These are phyloP conservation scores for Athetis lepigone DNA, from an alignment of 2,888 invertebrate species.

Conservation along the genomic window DNA sequence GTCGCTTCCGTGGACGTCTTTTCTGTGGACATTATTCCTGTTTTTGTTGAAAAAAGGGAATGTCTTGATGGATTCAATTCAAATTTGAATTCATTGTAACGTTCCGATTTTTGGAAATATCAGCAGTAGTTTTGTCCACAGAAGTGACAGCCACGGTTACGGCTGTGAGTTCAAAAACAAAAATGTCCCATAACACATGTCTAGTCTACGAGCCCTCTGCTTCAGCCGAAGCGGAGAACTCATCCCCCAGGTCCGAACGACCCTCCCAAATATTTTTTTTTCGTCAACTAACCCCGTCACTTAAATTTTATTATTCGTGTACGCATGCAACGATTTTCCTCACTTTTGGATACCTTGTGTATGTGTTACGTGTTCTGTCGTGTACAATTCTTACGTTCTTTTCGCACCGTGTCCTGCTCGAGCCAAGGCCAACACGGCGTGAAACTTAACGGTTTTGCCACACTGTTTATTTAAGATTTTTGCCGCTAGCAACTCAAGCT, in stretches of 20 bases:
- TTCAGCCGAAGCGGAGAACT: slow-evolving; percentile 20
- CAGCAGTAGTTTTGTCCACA: no score
- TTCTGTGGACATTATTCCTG: no score
- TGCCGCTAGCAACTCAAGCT: slow-evolving; percentile 84
- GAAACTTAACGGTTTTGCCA: slow-evolving; percentile 69
- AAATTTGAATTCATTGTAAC: no score
- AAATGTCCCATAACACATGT: slow-evolving; percentile 69
- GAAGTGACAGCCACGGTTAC: no score
- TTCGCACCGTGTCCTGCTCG: slow-evolving; percentile 65
- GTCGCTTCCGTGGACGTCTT: no score
- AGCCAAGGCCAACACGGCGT: slow-evolving; percentile 64
- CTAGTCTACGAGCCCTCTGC: slow-evolving; percentile 49
- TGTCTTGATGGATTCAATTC: no score
- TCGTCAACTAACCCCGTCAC: slow-evolving; percentile 76
- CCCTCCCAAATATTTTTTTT: slow-evolving; percentile 83
- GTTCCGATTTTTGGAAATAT: no score
- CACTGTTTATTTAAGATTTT: slow-evolving; percentile 79
- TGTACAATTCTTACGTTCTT: slow-evolving; percentile 65
- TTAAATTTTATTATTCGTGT: slow-evolving; percentile 74
- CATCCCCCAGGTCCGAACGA: slow-evolving; percentile 74
- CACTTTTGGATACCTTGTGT: slow-evolving; percentile 80
- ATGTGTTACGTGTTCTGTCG: slow-evolving; percentile 81
- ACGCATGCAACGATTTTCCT: slow-evolving; percentile 81
- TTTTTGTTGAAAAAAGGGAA: no score
- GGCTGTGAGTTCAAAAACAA: no score